phyloP scores from a whole-genome alignment of 2,113 vertebrate genomes.

The Trinectes maculatus region DNA sequence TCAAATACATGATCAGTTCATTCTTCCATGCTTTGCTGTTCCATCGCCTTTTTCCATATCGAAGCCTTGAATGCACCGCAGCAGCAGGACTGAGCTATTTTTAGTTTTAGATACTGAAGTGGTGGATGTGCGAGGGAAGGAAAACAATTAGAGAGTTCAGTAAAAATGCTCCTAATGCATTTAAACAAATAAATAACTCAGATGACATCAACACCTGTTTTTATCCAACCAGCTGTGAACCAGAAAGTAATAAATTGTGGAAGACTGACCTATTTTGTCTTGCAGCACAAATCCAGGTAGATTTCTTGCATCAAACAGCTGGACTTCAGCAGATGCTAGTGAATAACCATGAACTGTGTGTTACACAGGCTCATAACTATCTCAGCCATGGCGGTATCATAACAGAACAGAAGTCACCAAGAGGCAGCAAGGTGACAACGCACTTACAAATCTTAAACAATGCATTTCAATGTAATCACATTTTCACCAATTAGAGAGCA shows the following conservation, averaged over 20 bases:
- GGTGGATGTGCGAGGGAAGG: slow-evolving; percentile 1
- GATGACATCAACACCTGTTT: neutral
- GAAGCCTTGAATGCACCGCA: neutral
- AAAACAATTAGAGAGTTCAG: slow-evolving; percentile 20
- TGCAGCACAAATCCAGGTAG: slow-evolving; percentile 4
- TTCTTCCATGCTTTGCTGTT: slow-evolving; percentile 8
- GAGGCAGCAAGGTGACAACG: slow-evolving; percentile 12
- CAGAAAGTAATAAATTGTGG: neutral
- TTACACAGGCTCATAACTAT: neutral
- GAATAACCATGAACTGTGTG: slow-evolving; percentile 26
- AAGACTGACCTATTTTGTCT: slow-evolving; percentile 3
- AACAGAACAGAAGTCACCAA: slow-evolving; percentile 22
- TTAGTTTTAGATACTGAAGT: slow-evolving; percentile 30
- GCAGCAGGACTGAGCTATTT: slow-evolving; percentile 15
- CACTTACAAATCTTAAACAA: slow-evolving; percentile 22
- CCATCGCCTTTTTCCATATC: slow-evolving; percentile 19
- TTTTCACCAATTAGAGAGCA: slow-evolving; percentile 38
- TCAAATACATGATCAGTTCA: slow-evolving; percentile 21
- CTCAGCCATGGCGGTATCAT: neutral
- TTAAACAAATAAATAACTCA: neutral
- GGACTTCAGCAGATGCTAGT: neutral
- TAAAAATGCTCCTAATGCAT: neutral
- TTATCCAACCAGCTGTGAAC: neutral
- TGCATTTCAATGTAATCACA: slow-evolving; percentile 48
- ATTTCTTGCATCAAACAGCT: slow-evolving; percentile 4